A percentile compares a stretch with the other conserved stretches of the same genome.
phyloP scores from a whole-genome alignment of 2,113 vertebrate genomes.

The Accipiter cooperii region DNA sequence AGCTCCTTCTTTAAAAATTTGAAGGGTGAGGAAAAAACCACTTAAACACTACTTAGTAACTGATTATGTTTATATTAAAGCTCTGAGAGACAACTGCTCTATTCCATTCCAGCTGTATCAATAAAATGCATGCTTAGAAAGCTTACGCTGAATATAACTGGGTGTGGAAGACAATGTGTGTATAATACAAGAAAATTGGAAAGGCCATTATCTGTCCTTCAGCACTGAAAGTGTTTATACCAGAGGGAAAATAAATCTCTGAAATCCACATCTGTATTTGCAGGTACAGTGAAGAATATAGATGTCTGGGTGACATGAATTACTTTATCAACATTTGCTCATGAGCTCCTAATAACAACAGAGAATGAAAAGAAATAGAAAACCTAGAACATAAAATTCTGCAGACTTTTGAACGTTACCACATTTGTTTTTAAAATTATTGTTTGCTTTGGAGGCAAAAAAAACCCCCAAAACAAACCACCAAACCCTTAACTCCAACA shows the following conservation, averaged over 20 bases:
- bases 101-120: background rate
- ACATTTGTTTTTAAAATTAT: background rate
- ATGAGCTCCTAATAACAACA: background rate
- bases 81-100: background rate
- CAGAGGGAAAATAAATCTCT: background rate
- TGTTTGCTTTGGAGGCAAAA: background rate
- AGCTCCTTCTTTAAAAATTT: background rate
- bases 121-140: background rate
- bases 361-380: background rate
- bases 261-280: slow-evolving; percentile 1
- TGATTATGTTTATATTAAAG: background rate
- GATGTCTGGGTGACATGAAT: background rate
- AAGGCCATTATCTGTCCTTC: background rate
- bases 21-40: background rate
- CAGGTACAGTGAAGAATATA: background rate
- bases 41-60: background rate
- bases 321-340: background rate
- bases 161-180: background rate
- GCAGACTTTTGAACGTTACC: background rate
- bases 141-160: background rate
- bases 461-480: background rate
- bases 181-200: background rate
- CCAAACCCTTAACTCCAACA: background rate
- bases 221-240: background rate
- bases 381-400: background rate